A percentile compares a stretch with the other conserved stretches of the same genome.
Evolutionary conservation across 2,113 vertebrate species (phyloP).

Genomic region (Psittacara wagleri): DNA sequence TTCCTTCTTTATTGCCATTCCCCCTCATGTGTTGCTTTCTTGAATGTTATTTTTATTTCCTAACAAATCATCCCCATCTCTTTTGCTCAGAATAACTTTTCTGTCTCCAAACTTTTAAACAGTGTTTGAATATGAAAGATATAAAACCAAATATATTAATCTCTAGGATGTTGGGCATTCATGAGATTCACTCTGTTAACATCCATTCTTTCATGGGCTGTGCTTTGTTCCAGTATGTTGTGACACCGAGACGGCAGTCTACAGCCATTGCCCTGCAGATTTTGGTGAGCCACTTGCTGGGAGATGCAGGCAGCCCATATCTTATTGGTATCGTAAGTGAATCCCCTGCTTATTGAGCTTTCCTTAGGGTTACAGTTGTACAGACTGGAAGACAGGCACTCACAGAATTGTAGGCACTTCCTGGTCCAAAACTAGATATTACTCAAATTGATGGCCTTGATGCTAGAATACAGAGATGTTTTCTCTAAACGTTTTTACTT

Average conservation of each 20-base stretch:
- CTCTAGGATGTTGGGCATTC: not conserved
- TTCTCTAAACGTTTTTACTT: not conserved
- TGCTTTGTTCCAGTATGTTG: slow-evolving; percentile 78
- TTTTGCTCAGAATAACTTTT: not conserved
- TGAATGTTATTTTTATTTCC: not conserved
- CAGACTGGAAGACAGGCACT: not conserved
- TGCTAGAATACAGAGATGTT: not conserved
- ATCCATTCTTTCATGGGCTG: not conserved
- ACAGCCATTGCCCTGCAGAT: slow-evolving; percentile 87
- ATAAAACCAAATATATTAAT: accelerated
- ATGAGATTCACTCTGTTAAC: not conserved
- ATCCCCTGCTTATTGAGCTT: not conserved
- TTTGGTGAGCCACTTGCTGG: slow-evolving; percentile 80
- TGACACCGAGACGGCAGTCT: slow-evolving; percentile 77
- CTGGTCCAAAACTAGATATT: not conserved
- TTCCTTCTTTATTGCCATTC: not conserved
- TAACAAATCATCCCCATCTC: not conserved
- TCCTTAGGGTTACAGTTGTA: not conserved
- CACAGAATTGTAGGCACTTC: not conserved
- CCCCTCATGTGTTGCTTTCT: not conserved
- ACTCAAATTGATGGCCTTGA: not conserved
- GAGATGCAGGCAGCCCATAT: slow-evolving; percentile 85
- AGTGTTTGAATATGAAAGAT: not conserved
- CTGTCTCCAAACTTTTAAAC: not conserved
- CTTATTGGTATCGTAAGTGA: slow-evolving; percentile 80